These are phyloP conservation scores for Boloria selene DNA, from an alignment of 2,888 invertebrate genomes.

Conservation along the genomic window DNA sequence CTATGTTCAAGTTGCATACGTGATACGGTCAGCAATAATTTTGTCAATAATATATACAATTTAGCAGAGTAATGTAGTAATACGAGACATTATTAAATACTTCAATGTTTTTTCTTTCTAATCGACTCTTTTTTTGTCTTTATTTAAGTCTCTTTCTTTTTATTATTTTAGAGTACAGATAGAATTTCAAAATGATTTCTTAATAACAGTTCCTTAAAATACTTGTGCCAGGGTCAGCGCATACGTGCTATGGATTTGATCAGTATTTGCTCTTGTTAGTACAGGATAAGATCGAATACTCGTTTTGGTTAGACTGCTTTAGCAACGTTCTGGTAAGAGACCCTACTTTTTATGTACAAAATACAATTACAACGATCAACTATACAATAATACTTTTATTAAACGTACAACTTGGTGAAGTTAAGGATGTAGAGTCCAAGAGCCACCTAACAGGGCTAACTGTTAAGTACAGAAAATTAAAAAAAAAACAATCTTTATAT, in stretches of 20 bases:
- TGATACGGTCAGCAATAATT: neutral
- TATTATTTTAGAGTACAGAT: constrained; percentile 37
- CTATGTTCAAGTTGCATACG: too few relatives aligned
- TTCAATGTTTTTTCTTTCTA: too few relatives aligned
- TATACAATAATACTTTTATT: neutral
- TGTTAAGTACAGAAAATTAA: too few relatives aligned
- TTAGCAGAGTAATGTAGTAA: too few relatives aligned
- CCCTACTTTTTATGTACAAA: constrained; percentile 2
- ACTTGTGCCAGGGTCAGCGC: constrained; percentile 50
- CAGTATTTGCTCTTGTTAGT: constrained; percentile 38
- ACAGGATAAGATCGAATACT: constrained; percentile 30
- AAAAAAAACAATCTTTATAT: too few relatives aligned
- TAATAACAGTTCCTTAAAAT: constrained; percentile 58
- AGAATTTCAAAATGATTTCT: constrained; percentile 49
- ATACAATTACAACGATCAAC: neutral
- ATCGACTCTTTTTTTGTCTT: neutral
- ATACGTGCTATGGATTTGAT: constrained; percentile 43
- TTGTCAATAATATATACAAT: neutral
- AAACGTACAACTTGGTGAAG: too few relatives aligned
- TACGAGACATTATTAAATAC: too few relatives aligned
- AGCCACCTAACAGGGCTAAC: too few relatives aligned
- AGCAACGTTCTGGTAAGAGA: constrained; percentile 13
- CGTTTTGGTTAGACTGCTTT: constrained; percentile 26
- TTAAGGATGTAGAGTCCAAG: too few relatives aligned
- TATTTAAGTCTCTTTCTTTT: neutral